Percentiles rank a stretch among this genome's conserved stretches.
Evolutionary conservation across 1,140 invertebrate species (phyloP).

Genomic region (Steinernema khuongi): DNA sequence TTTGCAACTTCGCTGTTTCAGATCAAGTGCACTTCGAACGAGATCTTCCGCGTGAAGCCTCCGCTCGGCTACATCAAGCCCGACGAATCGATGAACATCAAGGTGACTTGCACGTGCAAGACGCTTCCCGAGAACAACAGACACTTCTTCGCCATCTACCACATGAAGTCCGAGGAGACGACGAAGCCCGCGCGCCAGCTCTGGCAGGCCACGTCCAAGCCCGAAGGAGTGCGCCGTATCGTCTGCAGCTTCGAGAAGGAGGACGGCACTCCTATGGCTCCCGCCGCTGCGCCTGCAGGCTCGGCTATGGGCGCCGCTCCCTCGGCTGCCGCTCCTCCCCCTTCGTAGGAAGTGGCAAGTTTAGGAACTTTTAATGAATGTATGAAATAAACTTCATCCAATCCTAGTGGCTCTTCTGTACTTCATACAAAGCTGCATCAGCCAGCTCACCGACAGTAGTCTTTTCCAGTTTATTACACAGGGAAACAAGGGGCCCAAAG

Average conservation of each 20-base stretch:
- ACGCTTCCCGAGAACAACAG: conserved; percentile 30
- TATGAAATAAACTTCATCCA: no score
- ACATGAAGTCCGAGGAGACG: conserved; percentile 20
- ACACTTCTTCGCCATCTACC: conserved; percentile 48
- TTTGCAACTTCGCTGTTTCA: conserved; percentile 1
- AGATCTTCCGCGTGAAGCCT: conserved; percentile 45
- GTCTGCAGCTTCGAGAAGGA: background rate
- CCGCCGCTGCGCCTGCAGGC: background rate
- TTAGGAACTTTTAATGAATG: no score
- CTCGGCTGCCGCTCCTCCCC: background rate
- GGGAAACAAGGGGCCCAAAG: no score
- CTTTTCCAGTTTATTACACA: no score
- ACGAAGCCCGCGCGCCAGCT: background rate
- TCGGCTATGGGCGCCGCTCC: background rate
- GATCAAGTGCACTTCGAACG: conserved; percentile 47
- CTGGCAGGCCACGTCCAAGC: background rate
- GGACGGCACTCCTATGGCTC: background rate
- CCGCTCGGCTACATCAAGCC: conserved; percentile 39
- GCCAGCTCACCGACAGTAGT: no score
- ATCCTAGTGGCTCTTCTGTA: no score
- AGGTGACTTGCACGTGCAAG: conserved; percentile 25
- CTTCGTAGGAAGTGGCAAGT: no score
- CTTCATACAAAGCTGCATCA: no score
- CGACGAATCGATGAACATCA: conserved; percentile 28
- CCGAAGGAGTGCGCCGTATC: background rate